Conservation (phyloP, 2,113 vertebrate species). For the Pachypanchax playfairii region DNA sequence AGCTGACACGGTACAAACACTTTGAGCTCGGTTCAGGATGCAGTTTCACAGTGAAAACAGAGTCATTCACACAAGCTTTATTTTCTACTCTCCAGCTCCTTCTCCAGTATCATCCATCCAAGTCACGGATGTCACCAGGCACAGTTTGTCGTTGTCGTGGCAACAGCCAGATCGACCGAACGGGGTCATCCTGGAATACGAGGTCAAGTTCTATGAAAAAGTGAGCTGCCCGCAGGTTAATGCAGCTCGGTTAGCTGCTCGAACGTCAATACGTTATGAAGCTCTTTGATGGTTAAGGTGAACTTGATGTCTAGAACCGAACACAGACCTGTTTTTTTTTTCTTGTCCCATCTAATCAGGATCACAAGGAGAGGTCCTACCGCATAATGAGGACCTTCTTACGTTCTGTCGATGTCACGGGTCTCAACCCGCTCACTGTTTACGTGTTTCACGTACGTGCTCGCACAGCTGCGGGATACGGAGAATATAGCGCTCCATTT, state of each 20-base stretch:
- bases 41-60: background rate
- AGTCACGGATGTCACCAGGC: constrained; percentile 93
- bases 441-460: constrained; percentile 97
- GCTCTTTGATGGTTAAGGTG: constrained; percentile 34
- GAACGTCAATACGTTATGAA: constrained; percentile 41
- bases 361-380: constrained; percentile 96
- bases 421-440: constrained; percentile 92
- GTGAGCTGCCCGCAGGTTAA: constrained; percentile 77
- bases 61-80: background rate
- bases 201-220: constrained; percentile 99
- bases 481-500: constrained; percentile 92
- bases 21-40: background rate
- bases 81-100: constrained; percentile 81
- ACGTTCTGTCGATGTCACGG: constrained; percentile 89
- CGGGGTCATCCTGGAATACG: constrained; percentile 96
- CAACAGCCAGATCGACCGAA: constrained; percentile 95
- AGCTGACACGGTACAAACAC: background rate
- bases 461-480: constrained; percentile 94
- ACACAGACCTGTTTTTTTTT: constrained; percentile 28
- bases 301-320: constrained; percentile 45
- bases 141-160: constrained; percentile 92
- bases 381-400: constrained; percentile 93
- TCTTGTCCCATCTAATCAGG: constrained; percentile 77
- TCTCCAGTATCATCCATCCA: constrained; percentile 92
- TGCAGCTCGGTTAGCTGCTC: constrained; percentile 25